Evolutionary conservation across 2,797 vertebrate genomes (phyloP), one percentile per base, ranked within the genome.

Genomic region (Agapornis canus): DNA sequence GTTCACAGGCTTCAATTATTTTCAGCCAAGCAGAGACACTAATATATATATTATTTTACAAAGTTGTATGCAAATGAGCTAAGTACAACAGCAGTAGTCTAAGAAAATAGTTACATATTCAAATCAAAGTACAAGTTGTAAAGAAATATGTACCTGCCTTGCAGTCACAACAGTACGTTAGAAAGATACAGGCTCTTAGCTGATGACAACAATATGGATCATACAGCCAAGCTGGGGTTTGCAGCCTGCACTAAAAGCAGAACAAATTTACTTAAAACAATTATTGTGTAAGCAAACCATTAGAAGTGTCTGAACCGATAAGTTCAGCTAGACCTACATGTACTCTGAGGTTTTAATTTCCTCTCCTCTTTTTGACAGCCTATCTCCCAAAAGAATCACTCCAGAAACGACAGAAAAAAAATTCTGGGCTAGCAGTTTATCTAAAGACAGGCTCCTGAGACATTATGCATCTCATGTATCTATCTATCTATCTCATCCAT

Each of bases 21-120:
- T 95, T 76, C 92, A 95, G 73, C 82, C 91, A 94, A 94, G 92
- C 76, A 95, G 76, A 95, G 75, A 92, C 79, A 91, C 27, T 90
- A 85, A 95, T 94, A 96, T 83, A 89, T 92, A 90, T 87, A 92
- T 92, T 91, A 93, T 92, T 96, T 94, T 87, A 92, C 82, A 82
- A 93, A 93, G 87, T 69, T 84, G 69, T 90, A 90, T 92, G 95
- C 87, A 92, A 81, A 95, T 92, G 76, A 94, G 65, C 57, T 81
- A 78, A 87, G 52, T 68, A 81, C 56, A 82, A 82, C 25, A 87
- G 82, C 51, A 40, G 56, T 45, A 65, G 26, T 70, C 26, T 59
- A 64, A 79, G 11, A 51, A 52, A 82, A 73, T 43, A 54, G 29
- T 54, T 22, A 80, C 56, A 82, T 64, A 64, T 73, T 85, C 35